phyloP scores from a whole-genome alignment of 2,888 invertebrate species.

The Charanyca ferruginea region DNA sequence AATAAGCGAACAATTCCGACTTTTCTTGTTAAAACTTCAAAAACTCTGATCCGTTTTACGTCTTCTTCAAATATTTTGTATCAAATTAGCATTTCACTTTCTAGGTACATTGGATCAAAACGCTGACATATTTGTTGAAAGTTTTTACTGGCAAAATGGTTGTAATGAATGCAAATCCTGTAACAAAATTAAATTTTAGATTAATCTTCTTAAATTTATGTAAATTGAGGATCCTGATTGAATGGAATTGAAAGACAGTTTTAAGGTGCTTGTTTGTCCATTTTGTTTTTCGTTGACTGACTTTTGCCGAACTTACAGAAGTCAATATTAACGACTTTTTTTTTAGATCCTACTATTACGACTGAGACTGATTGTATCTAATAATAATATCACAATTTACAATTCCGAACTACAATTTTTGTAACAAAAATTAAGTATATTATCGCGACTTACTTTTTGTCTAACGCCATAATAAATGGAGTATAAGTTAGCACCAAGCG shows the following conservation, averaged over 20 bases:
- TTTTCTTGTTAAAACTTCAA: conserved; percentile 61
- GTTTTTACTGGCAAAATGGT: conserved; percentile 26
- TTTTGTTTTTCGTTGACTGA: conserved; percentile 16
- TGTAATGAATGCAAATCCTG: conserved; percentile 44
- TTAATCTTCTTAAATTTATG: conserved; percentile 33
- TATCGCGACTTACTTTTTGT: too few species aligned
- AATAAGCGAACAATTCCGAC: conserved; percentile 40
- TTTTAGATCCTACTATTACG: not conserved
- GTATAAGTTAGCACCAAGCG: not conserved
- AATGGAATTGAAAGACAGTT: not conserved
- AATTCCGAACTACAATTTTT: too few species aligned
- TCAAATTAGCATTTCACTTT: conserved; percentile 54
- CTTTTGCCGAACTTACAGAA: too few species aligned
- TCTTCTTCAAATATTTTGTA: conserved; percentile 38
- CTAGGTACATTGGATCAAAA: conserved; percentile 9
- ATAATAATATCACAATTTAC: too few species aligned
- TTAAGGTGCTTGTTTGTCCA: not conserved
- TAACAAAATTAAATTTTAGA: conserved; percentile 30
- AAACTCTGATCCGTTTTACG: conserved; percentile 36
- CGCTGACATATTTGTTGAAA: conserved; percentile 23
- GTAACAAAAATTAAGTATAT: too few species aligned
- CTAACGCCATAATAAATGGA: too few species aligned
- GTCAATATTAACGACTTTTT: not conserved
- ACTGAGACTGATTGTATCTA: too few species aligned
- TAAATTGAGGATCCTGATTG: conserved; percentile 25